Percentiles rank a stretch among this genome's conserved stretches.
Evolutionary conservation across 2,888 invertebrate species (phyloP).

Genomic region (Pyrgus malvae): DNA sequence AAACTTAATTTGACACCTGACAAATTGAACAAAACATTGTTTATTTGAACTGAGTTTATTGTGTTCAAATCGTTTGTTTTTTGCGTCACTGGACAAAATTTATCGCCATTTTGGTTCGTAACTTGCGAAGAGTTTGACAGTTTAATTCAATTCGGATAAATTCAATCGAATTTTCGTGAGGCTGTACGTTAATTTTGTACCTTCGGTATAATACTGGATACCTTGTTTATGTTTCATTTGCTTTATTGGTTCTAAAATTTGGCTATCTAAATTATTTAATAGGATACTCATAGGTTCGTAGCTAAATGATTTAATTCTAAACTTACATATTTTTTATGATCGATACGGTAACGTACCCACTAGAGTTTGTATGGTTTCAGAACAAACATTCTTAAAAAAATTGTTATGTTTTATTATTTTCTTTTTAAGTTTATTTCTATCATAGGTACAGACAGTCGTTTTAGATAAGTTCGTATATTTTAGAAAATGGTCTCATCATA

Average conservation of each 20-base stretch:
- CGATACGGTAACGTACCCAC: no score
- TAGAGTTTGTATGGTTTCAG: no score
- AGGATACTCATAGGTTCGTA: no score
- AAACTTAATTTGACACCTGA: slow-evolving; percentile 43
- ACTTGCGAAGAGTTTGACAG: slow-evolving; percentile 34
- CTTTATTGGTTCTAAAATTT: slow-evolving; percentile 25
- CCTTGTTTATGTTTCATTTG: slow-evolving; percentile 43
- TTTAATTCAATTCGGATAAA: slow-evolving; percentile 33
- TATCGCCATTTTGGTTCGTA: slow-evolving; percentile 35
- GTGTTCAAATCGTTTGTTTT: slow-evolving; percentile 32
- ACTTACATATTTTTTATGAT: no score
- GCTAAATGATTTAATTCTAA: no score
- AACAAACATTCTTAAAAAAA: no score
- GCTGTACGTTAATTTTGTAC: slow-evolving; percentile 37
- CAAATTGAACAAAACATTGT: slow-evolving; percentile 43
- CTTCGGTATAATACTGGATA: slow-evolving; percentile 48
- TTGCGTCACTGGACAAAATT: slow-evolving; percentile 33
- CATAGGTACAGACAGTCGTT: no score
- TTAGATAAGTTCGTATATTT: no score
- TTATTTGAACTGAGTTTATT: slow-evolving; percentile 33
- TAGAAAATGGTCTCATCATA: no score
- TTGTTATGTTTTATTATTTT: no score
- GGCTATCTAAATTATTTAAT: background rate
- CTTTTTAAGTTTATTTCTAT: no score
- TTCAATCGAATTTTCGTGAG: slow-evolving; percentile 30